These are phyloP conservation scores for Hemaris fuciformis DNA, from an alignment of 2,888 invertebrate genomes.

Conservation along the genomic window DNA sequence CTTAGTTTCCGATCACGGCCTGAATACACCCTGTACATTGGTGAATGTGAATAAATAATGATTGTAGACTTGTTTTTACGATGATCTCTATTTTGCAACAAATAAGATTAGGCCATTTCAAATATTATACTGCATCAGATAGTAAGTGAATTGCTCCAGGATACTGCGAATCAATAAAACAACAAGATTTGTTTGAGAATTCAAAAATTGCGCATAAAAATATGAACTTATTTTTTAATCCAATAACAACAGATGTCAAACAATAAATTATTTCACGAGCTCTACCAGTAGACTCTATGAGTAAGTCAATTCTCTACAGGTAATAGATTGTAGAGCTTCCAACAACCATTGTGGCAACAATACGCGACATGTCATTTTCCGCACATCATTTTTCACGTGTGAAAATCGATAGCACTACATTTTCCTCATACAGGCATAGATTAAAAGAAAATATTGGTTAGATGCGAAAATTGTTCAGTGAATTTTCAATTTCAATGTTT, in stretches of 20 bases:
- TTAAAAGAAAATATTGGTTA: slow-evolving; percentile 16
- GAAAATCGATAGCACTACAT: slow-evolving; percentile 43
- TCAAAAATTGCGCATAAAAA: no score
- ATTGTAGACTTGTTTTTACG: no score
- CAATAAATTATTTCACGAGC: background rate
- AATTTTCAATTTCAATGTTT: slow-evolving; percentile 4
- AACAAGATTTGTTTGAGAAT: no score
- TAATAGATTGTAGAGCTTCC: slow-evolving; percentile 15
- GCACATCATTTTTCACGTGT: slow-evolving; percentile 52
- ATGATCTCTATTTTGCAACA: no score
- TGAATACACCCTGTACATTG: no score
- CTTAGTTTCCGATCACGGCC: no score
- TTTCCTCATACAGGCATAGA: slow-evolving; percentile 35
- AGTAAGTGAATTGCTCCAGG: no score
- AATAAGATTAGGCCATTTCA: no score
- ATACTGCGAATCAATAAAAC: no score
- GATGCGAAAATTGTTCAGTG: background rate
- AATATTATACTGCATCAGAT: no score
- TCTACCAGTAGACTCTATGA: background rate
- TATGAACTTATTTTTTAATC: no score
- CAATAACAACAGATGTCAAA: background rate
- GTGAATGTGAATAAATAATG: no score
- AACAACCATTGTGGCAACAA: slow-evolving; percentile 25
- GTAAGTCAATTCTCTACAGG: background rate
- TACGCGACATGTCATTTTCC: slow-evolving; percentile 41